Evolutionary conservation across 2,888 invertebrate genomes (phyloP).

Genomic region (Thyatira batis): DNA sequence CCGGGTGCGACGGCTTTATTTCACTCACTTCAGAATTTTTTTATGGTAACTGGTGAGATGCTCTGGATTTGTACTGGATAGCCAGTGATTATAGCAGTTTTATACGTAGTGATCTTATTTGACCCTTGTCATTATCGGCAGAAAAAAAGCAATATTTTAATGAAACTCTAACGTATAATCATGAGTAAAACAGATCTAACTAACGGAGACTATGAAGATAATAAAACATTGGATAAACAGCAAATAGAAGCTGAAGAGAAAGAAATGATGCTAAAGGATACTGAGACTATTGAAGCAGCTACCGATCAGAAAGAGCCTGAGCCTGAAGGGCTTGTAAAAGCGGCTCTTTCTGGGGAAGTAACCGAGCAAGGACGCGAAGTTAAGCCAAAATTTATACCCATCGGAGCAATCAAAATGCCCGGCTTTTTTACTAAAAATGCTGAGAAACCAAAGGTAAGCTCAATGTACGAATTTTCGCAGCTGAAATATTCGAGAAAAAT

Average conservation of each 20-base stretch:
- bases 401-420: slow-evolving; percentile 94
- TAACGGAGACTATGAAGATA: slow-evolving; percentile 65
- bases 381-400: slow-evolving; percentile 91
- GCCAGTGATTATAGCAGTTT: too few species aligned
- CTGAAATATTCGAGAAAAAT: too few species aligned
- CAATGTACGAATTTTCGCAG: background rate
- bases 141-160: background rate
- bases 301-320: slow-evolving; percentile 65
- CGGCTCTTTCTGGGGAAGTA: slow-evolving; percentile 79
- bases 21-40: too few species aligned
- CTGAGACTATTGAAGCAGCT: slow-evolving; percentile 71
- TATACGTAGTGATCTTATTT: too few species aligned
- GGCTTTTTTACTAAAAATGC: slow-evolving; percentile 91
- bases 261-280: slow-evolving; percentile 84
- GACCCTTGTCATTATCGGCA: background rate
- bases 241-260: slow-evolving; percentile 86
- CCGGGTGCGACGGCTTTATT: too few species aligned
- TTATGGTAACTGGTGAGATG: too few species aligned
- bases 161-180: slow-evolving; percentile 21
- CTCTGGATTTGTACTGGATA: too few species aligned
- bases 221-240: slow-evolving; percentile 83
- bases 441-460: slow-evolving; percentile 86
- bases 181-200: slow-evolving; percentile 69
- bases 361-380: slow-evolving; percentile 88
- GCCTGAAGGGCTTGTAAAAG: slow-evolving; percentile 72